Evolutionary conservation across 1,140 invertebrate species (phyloP), one percentile per base, ranked within the genome.

Genomic region (Eumaeus atala): DNA sequence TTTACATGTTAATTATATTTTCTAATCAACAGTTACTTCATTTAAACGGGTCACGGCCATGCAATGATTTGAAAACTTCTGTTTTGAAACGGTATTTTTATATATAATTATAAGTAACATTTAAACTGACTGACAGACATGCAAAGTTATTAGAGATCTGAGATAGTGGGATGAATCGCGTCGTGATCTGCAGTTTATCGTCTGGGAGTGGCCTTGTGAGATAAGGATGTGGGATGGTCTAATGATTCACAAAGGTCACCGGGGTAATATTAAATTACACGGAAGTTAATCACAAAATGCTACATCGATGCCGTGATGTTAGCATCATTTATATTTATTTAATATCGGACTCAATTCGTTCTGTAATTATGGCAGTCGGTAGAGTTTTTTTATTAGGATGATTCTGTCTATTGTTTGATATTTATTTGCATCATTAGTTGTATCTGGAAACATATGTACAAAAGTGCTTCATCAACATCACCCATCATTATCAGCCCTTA

Each of bases 201-300:
- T 35, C 35, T 17, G 33, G 48, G 34, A 28, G 18, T 58, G 64
- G 40, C 61, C 61, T 66, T 60, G 58, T 67, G 64, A 69, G 66
- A 70, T 77, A 70, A 72, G 62, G 62, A 55, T 60, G 49, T 59
- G 61, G 55, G 48, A 58, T 75, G 67, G 67, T 67, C 73, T 78
- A 72, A 68, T 59, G 42, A 50, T 28, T 54, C 49, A 58, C 44
- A 59, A 62, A 78, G 69, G 72, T 78, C 71, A 72, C 59, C 44
- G 70, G 73, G 74, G 74, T 77, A 73, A 67, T 68, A 35, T 40
- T 10, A 57, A 67, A 56, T 58, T 48, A 65, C 70, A 60, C 70
- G 74, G 74, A 79, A 77, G 67, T 54, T 55, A 59, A 51, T 64
- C 51, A n/a, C 38, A 53, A 63, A 54, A 58, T 58, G 54, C 65